Evolutionary conservation across 2,888 invertebrate genomes (phyloP), one percentile per base, ranked within the genome.

Genomic region (Lathronympha strigana): DNA sequence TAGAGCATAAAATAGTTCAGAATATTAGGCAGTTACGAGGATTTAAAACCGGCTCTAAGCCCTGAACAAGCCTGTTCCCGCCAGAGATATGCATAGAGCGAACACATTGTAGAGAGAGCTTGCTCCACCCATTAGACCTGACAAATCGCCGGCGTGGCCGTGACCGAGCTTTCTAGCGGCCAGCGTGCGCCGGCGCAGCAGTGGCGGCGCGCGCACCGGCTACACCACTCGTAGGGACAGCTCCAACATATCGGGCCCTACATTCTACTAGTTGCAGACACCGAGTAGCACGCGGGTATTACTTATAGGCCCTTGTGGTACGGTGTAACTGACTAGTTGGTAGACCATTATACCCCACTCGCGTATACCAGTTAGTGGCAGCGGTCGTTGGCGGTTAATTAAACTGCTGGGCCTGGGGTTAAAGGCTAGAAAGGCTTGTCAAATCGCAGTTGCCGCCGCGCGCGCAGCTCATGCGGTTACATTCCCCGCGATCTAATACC

Each of bases 81-180:
- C n/a, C n/a, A n/a, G n/a, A n/a, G n/a, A n/a, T n/a, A n/a, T n/a
- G n/a, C n/a, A n/a, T n/a, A 40, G 49, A 31, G 51, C 33, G 33
- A 50, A 28, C n/a, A 38, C 38, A 43, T 4, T 5, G 19, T 21
- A 38, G 17, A 25, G 51, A 60, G 33, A 53, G 47, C 64, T 53
- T 40, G 63, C 47, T 53, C 17, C 25, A 51, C 17, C n/a, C 17
- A 13, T 13, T 4, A 25, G 17, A 11, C 1, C 38, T 36, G 43
- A 40, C 63, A 33, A 47, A n/a, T 57, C 33, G 54, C 5, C 0
- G 40, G 9, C 40, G 40, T 17, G 69, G 61, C 79, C 80, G 71
- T 77, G 80, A 72, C 73, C 75, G 71, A 58, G 77, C 76, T 76
- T 77, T 76, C 77, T 73, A 75, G 61, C 36, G 73, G 64, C 69